Evolutionary conservation across 2,113 vertebrate genomes (phyloP).

Genomic region (Campylomormyrus tamandua): DNA sequence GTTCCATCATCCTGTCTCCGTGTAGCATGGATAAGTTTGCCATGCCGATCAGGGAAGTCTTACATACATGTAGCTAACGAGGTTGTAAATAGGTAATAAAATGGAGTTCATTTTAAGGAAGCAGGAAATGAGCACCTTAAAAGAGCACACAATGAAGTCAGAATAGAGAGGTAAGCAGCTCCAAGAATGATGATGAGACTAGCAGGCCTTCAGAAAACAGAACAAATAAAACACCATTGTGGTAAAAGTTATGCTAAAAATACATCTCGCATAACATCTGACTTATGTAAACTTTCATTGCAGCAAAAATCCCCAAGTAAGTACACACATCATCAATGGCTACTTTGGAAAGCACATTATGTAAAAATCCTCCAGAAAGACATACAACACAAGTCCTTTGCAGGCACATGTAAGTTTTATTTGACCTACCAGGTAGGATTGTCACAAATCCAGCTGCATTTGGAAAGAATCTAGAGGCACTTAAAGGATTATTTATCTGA

Average conservation of each 20-base stretch:
- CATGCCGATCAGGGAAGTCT: not conserved
- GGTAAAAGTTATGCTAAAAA: not conserved
- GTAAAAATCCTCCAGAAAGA: not conserved
- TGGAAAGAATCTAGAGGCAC: not conserved
- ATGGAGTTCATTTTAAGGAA: not conserved
- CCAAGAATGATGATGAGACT: not conserved
- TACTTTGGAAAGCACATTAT: not conserved
- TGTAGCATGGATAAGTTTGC: not conserved
- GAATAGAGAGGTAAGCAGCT: not conserved
- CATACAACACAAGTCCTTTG: not conserved
- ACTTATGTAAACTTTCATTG: not conserved
- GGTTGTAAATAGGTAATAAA: constrained; percentile 1
- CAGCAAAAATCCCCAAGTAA: not conserved
- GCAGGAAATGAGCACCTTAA: not conserved
- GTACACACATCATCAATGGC: not conserved
- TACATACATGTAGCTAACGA: not conserved
- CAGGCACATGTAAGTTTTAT: constrained; percentile 5
- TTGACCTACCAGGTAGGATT: not conserved
- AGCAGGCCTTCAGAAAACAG: not conserved
- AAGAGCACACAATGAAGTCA: not conserved
- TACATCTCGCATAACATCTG: not conserved
- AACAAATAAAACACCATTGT: not conserved
- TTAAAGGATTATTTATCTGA: constrained; percentile 12
- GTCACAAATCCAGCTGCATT: not conserved
- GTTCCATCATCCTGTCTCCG: not conserved